Base-by-base conservation (phyloP, 1,140 invertebrate species). In the Cotesia glomerata region DNA sequence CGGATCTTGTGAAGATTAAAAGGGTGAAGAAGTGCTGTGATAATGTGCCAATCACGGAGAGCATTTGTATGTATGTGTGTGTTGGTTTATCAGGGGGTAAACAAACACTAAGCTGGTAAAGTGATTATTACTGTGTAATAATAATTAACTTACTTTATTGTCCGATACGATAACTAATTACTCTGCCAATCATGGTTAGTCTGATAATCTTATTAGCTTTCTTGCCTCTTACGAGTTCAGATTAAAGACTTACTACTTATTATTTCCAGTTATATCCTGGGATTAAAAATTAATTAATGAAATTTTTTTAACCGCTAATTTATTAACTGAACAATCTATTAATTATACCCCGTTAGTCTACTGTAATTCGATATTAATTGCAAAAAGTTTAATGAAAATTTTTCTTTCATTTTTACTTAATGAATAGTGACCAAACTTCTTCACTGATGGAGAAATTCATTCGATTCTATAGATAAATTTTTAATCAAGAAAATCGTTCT, bases 141-240 rank as follows among this genome's bases (percentile, higher is more conserved):
- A 8, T 45, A 68, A 52, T 68, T 32, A 35, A 52, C n/a, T 54
- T 64, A 54, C 32, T 56, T 73, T 69, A 75, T 72, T 72, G 70
- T 71, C 70, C 59, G 11, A 45, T 45, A 45, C 7, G 67, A 71
- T 75, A 70, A 73, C 71, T 71, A 75, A 73, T 75, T 75, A 75
- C 73, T 73, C 71, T 68, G 69, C 71, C 74, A 75, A 75, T 73
- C 74, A 61, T 56, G 68, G 61, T 73, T 75, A 63, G 51, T 13
- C 16, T 52, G 63, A 71, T 75, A 72, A 75, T 75, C 68, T 73
- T 68, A 75, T 73, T 73, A 71, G 45, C 39, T 45, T 45, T 45
- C 62, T 73, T 54, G 39, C 4, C 63, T 16, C 71, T 32, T 32
- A 45, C 39, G 56, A 18, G 34, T 62, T 39, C 58, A 49, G 49